Conservation (phyloP, 2,113 vertebrate genomes). For the Felis catus region DNA sequence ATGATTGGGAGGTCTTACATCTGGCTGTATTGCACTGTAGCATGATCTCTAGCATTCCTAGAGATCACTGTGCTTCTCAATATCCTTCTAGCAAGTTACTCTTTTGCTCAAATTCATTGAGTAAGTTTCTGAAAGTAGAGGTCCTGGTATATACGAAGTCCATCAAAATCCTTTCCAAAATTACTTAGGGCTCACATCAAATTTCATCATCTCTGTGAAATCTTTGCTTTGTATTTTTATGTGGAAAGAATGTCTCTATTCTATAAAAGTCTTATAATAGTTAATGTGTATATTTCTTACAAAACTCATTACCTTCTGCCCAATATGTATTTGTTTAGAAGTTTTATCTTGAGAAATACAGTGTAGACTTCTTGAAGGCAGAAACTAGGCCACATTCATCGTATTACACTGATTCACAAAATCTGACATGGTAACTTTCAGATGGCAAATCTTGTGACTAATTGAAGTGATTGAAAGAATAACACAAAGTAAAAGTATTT, state of each 20-base stretch:
- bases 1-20: neutral
- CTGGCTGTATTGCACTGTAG: neutral
- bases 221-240: neutral
- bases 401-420: neutral
- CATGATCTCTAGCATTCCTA: neutral
- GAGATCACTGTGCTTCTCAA: neutral
- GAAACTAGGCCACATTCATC: neutral
- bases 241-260: neutral
- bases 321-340: neutral
- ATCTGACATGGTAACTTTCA: neutral
- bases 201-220: neutral
- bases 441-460: neutral
- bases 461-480: neutral
- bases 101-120: neutral
- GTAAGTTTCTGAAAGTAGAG: constrained; percentile 1
- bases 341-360: neutral
- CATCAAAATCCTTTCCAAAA: neutral
- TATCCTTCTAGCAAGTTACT: neutral
- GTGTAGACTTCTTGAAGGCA: neutral
- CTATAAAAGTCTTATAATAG: neutral
- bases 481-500: neutral
- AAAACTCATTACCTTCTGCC: neutral
- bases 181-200: neutral
- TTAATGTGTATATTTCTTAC: neutral
- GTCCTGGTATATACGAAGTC: neutral